These are phyloP conservation scores for Sesia apiformis DNA, from an alignment of 2,888 invertebrate genomes.

Conservation along the genomic window DNA sequence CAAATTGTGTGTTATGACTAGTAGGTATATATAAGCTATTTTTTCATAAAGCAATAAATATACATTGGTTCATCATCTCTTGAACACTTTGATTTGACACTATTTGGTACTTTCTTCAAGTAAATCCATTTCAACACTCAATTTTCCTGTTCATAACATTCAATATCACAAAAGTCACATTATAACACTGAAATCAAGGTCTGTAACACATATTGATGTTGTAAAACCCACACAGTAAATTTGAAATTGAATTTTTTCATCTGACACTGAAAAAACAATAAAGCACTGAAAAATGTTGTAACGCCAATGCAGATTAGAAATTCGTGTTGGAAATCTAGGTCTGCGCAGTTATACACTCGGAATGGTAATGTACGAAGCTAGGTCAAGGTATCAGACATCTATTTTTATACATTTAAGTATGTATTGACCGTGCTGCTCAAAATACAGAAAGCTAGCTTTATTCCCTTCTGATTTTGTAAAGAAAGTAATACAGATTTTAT, in stretches of 20 bases:
- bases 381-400: slow-evolving; percentile 45
- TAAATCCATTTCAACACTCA: neutral
- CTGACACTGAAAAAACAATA: neutral
- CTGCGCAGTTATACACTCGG: slow-evolving; percentile 30
- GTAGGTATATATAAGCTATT: neutral
- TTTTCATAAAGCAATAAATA: neutral
- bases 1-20: neutral
- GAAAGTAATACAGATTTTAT: neutral
- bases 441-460: neutral
- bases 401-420: slow-evolving; percentile 4
- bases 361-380: slow-evolving; percentile 36
- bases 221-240: neutral
- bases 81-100: neutral
- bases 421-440: neutral
- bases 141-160: neutral
- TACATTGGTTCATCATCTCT: neutral
- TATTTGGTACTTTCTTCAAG: neutral
- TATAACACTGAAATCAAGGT: neutral
- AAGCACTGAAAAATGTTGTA: neutral
- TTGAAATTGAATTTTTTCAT: neutral
- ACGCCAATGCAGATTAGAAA: neutral
- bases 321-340: slow-evolving; percentile 24
- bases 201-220: neutral
- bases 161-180: neutral
- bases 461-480: neutral